Percentiles rank a stretch among this genome's conserved stretches.
phyloP scores from a whole-genome alignment of 2,888 invertebrate species.

The Heliconius ismenius region DNA sequence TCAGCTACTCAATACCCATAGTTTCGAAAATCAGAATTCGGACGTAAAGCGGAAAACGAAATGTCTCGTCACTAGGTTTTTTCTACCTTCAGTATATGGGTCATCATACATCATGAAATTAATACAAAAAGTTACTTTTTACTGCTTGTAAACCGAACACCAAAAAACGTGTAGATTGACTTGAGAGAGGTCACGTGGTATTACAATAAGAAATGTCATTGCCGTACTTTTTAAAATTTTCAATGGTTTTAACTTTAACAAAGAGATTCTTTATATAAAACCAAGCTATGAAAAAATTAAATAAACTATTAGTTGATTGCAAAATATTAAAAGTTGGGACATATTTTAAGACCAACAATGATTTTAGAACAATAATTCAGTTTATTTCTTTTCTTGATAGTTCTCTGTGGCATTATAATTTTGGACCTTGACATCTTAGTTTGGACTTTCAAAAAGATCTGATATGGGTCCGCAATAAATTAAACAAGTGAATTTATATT shows the following conservation, averaged over 20 bases:
- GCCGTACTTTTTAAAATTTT: neutral
- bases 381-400: neutral
- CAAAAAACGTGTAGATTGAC: neutral
- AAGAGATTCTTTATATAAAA: too few species aligned
- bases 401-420: neutral
- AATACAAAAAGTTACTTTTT: neutral
- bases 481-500: neutral
- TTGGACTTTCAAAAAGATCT: neutral
- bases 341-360: neutral
- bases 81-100: neutral
- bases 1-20: too few species aligned
- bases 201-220: conserved; percentile 8
- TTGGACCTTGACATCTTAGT: conserved; percentile 9
- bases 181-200: neutral
- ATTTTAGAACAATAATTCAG: neutral
- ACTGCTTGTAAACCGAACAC: neutral
- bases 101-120: too few species aligned
- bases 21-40: neutral
- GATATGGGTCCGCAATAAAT: neutral
- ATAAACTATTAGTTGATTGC: neutral
- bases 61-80: neutral
- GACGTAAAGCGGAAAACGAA: neutral
- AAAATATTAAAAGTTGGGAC: neutral
- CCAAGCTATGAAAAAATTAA: too few species aligned
- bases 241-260: neutral